Evolutionary conservation across 2,888 invertebrate species (phyloP).

Genomic region (Sclerodermus sp.): DNA sequence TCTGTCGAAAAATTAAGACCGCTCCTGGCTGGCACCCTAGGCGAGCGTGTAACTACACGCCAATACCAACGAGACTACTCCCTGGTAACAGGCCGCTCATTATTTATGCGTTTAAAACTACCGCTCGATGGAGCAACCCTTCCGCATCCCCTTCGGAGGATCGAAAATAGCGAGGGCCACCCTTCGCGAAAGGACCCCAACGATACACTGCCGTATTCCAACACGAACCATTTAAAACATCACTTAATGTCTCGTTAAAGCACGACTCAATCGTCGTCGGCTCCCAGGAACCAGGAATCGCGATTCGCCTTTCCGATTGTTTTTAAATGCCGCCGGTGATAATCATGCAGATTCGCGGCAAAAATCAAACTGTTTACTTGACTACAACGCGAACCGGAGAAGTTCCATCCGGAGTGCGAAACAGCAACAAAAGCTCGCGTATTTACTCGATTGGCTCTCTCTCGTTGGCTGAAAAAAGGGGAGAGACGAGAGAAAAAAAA

Average conservation of each 20-base stretch:
- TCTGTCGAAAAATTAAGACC: conserved; percentile 36
- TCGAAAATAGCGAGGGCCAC: conserved; percentile 28
- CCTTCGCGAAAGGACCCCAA: conserved; percentile 7
- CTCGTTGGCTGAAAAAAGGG: no score
- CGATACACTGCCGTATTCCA: background rate
- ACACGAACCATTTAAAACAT: conserved; percentile 18
- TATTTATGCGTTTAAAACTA: conserved; percentile 48
- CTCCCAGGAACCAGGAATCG: no score
- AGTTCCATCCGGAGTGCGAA: no score
- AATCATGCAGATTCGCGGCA: no score
- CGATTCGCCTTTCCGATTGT: no score
- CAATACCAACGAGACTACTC: conserved; percentile 21
- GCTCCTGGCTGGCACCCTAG: conserved; percentile 7
- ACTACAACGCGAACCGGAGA: no score
- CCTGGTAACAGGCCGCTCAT: conserved; percentile 35
- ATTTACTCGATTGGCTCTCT: no score
- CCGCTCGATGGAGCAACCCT: conserved; percentile 30
- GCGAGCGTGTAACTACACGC: conserved; percentile 9
- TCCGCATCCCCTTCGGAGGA: conserved; percentile 25
- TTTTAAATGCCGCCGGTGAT: no score
- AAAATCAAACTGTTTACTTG: no score
- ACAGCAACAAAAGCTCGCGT: no score
- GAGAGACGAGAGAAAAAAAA: no score
- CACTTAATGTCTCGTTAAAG: conserved; percentile 22
- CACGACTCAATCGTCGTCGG: no score